Evolutionary conservation across 2,113 vertebrate genomes (phyloP).

Genomic region (Coptodon bakossiorum): DNA sequence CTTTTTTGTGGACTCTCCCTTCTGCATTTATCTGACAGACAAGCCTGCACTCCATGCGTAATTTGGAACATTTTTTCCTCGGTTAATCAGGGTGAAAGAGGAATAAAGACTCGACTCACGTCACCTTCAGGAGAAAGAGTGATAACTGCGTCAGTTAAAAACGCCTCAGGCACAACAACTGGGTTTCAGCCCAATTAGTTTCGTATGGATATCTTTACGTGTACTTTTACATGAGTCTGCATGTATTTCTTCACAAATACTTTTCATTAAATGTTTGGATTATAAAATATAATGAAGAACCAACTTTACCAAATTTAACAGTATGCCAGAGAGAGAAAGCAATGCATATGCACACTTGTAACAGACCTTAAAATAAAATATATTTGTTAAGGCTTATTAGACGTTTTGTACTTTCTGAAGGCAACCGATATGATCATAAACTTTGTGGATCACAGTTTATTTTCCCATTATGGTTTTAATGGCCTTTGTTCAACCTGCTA

Average conservation of each 20-base stretch:
- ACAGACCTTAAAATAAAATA: background rate
- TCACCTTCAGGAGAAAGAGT: background rate
- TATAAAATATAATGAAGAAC: background rate
- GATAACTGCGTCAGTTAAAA: background rate
- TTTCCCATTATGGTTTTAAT: background rate
- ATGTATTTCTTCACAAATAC: background rate
- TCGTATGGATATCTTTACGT: background rate
- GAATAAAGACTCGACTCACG: background rate
- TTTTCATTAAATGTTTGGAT: background rate
- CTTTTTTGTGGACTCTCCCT: background rate
- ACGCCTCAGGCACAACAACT: background rate
- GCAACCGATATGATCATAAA: background rate
- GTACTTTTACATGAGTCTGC: background rate
- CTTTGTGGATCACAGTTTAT: background rate
- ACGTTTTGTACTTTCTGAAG: background rate
- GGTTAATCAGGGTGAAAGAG: background rate
- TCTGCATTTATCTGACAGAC: background rate
- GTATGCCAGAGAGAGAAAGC: background rate
- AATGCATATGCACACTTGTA: background rate
- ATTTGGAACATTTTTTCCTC: background rate
- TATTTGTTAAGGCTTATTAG: background rate
- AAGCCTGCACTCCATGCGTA: background rate
- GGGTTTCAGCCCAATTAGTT: background rate
- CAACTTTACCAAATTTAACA: background rate
- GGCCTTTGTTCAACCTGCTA: background rate